These are phyloP conservation scores for Grallaria varia DNA, from an alignment of 2,113 vertebrate genomes.

Conservation along the genomic window DNA sequence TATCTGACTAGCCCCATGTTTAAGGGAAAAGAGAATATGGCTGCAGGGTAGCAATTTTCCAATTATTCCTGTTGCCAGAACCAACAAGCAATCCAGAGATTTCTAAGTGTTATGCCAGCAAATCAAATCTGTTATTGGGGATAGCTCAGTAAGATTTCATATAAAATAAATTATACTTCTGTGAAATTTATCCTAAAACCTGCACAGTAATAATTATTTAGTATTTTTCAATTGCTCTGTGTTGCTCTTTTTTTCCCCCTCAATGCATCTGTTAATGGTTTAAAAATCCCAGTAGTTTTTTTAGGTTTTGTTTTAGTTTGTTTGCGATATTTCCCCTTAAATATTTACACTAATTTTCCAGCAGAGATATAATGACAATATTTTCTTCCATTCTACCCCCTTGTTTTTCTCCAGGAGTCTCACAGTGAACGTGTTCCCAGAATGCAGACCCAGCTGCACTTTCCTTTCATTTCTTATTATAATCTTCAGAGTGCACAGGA, in stretches of 20 bases:
- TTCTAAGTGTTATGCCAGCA: background rate
- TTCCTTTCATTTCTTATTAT: slow-evolving; percentile 36
- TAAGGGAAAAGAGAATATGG: background rate
- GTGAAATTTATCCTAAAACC: background rate
- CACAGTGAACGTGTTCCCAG: background rate
- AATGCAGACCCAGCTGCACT: background rate
- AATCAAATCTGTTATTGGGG: background rate
- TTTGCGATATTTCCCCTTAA: background rate
- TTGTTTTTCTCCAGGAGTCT: slow-evolving; percentile 25
- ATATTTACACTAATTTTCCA: slow-evolving; percentile 31
- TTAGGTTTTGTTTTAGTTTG: background rate
- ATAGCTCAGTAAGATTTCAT: background rate
- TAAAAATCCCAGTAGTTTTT: background rate
- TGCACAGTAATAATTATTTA: background rate
- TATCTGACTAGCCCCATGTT: background rate
- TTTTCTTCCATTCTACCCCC: slow-evolving; percentile 21
- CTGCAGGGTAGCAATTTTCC: background rate
- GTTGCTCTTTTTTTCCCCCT: background rate
- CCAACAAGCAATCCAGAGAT: background rate
- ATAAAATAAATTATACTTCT: background rate
- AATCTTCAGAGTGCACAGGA: background rate
- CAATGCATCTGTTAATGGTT: background rate
- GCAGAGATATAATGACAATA: background rate
- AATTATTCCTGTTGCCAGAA: background rate
- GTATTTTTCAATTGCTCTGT: background rate